A percentile compares a stretch with the other conserved stretches of the same genome.
phyloP scores from a whole-genome alignment of 1,140 invertebrate species.

The Drosophila ananassae region DNA sequence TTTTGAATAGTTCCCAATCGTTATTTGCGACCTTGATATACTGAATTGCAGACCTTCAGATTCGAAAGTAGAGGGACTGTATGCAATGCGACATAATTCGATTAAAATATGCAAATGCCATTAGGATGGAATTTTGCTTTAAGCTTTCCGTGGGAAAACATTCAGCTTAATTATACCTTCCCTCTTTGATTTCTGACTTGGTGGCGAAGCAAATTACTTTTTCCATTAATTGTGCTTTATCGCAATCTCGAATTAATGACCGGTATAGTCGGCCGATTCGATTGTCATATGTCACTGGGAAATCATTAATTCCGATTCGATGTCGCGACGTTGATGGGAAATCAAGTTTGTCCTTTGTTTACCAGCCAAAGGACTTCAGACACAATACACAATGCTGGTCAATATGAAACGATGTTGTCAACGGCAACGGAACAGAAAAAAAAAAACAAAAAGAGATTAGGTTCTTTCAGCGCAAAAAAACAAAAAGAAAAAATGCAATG shows the following conservation, averaged over 20 bases:
- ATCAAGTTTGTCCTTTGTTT: slow-evolving; percentile 25
- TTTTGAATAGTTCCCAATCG: slow-evolving; percentile 70
- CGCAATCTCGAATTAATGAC: slow-evolving; percentile 43
- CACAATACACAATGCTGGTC: background rate
- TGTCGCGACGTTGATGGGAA: slow-evolving; percentile 9
- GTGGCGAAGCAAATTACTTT: slow-evolving; percentile 13
- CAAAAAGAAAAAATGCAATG: background rate
- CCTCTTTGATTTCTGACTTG: slow-evolving; percentile 18
- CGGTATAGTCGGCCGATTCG: slow-evolving; percentile 7
- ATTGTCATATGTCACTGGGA: slow-evolving; percentile 25
- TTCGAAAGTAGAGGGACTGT: background rate
- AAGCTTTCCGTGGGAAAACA: background rate
- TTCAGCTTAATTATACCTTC: slow-evolving; percentile 9
- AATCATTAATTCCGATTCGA: slow-evolving; percentile 45
- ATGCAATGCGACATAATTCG: slow-evolving; percentile 33
- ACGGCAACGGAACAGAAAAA: slow-evolving; percentile 27
- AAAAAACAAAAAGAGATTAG: slow-evolving; percentile 34
- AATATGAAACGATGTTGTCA: slow-evolving; percentile 3
- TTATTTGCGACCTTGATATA: slow-evolving; percentile 51
- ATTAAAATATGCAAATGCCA: slow-evolving; percentile 73
- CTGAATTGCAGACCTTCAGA: slow-evolving; percentile 29
- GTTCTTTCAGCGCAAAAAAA: slow-evolving; percentile 3
- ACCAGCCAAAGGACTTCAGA: background rate
- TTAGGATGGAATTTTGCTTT: background rate
- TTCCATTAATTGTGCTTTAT: slow-evolving; percentile 9